Percentiles rank a stretch among this genome's conserved stretches.
Conservation (phyloP, 1,140 invertebrate species). For the Holcopasites calliopsidis region DNA sequence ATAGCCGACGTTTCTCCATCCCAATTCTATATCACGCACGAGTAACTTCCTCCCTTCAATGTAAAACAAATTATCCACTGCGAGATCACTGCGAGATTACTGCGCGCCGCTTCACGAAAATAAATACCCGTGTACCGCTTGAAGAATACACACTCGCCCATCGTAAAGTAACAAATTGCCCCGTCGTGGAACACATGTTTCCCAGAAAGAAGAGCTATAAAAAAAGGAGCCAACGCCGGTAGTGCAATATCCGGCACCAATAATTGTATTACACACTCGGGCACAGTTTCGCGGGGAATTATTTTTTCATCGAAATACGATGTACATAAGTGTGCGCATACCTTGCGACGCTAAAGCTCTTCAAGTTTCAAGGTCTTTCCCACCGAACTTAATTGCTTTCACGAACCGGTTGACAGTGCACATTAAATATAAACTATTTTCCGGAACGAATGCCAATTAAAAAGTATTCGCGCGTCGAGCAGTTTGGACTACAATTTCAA, state of each 20-base stretch:
- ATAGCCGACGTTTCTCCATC: too few species aligned
- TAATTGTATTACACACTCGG: background rate
- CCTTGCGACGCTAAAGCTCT: background rate
- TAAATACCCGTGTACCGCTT: too few species aligned
- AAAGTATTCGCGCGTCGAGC: background rate
- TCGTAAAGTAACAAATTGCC: background rate
- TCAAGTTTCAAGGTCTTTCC: constrained; percentile 20
- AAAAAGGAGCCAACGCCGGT: too few species aligned
- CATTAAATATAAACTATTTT: constrained; percentile 29
- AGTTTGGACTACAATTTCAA: too few species aligned
- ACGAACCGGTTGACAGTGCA: background rate
- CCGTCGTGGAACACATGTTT: background rate
- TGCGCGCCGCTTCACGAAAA: too few species aligned
- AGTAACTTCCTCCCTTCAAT: too few species aligned
- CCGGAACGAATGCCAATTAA: constrained; percentile 5
- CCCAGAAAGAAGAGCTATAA: background rate
- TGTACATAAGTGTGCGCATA: constrained; percentile 4
- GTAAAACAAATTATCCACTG: too few species aligned
- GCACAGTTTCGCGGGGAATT: background rate
- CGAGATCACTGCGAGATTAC: too few species aligned
- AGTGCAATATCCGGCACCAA: too few species aligned
- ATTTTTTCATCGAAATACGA: constrained; percentile 1
- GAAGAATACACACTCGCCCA: too few species aligned
- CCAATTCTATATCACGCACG: too few species aligned
- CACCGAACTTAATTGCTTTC: constrained; percentile 33